Evolutionary conservation across 2,113 vertebrate genomes (phyloP).

Genomic region (Ramphastos sulfuratus): DNA sequence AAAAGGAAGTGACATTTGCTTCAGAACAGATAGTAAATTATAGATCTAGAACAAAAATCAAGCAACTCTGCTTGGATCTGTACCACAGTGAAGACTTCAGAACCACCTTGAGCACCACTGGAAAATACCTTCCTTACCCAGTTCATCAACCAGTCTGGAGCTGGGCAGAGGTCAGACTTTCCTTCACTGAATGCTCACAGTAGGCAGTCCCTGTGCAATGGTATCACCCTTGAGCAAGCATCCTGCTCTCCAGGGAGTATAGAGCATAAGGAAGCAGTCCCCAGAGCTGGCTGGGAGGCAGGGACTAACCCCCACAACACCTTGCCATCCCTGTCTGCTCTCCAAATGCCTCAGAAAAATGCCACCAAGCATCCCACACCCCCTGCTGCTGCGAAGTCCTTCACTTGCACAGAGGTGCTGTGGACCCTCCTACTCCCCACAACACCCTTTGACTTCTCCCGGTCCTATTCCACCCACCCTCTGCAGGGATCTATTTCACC

Average conservation of each 20-base stretch:
- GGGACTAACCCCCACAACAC: accelerated
- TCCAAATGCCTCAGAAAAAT: background rate
- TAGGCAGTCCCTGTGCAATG: background rate
- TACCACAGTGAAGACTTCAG: background rate
- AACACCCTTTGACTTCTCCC: background rate
- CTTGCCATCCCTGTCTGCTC: background rate
- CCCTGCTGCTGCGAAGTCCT: background rate
- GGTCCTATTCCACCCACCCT: background rate
- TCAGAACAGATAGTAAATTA: conserved; percentile 6
- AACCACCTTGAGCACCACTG: accelerated
- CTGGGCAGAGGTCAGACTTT: background rate
- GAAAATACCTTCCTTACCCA: background rate
- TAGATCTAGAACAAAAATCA: background rate
- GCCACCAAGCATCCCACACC: background rate
- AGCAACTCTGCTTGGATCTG: background rate
- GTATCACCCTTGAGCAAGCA: no score
- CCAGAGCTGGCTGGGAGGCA: background rate
- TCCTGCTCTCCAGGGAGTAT: accelerated
- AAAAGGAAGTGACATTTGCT: conserved; percentile 10
- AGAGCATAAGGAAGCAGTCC: accelerated
- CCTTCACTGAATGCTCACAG: background rate
- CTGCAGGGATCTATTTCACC: background rate
- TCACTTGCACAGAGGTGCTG: background rate
- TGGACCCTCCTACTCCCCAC: background rate
- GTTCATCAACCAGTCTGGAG: background rate